phyloP scores from a whole-genome alignment of 2,888 invertebrate genomes.

The Ennomos quercinarius region DNA sequence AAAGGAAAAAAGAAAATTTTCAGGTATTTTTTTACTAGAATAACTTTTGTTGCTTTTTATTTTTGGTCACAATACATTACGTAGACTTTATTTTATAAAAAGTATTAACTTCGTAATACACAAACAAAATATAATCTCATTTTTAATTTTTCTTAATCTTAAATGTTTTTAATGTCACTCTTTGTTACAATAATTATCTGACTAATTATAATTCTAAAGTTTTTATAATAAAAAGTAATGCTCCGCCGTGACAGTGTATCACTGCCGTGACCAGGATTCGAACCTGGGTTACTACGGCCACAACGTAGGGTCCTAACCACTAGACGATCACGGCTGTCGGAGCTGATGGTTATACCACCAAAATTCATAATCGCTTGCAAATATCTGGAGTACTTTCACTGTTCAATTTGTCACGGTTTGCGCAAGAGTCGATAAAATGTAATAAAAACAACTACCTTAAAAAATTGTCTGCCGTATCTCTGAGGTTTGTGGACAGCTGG shows the following conservation, averaged over 20 bases:
- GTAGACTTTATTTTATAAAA: no score
- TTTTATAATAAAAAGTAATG: constrained; percentile 4
- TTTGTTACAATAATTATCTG: no score
- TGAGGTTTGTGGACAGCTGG: neutral
- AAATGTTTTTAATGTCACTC: no score
- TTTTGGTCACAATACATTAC: no score
- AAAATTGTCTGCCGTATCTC: no score
- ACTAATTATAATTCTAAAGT: no score
- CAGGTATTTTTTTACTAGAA: no score
- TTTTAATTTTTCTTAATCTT: no score
- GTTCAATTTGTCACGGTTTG: constrained; percentile 33
- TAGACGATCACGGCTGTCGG: constrained; percentile 88
- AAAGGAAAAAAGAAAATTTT: no score
- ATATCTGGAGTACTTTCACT: constrained; percentile 45
- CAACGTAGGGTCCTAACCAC: constrained; percentile 90
- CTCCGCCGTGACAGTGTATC: constrained; percentile 63
- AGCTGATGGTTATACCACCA: constrained; percentile 45
- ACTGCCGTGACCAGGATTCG: constrained; percentile 81
- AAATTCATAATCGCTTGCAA: constrained; percentile 16
- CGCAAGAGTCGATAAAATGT: constrained; percentile 37
- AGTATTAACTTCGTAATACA: no score
- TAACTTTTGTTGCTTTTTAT: no score
- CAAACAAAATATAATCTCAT: no score
- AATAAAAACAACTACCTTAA: constrained; percentile 2
- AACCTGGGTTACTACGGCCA: constrained; percentile 91